Evolutionary conservation across 2,888 invertebrate genomes (phyloP), one percentile per base, ranked within the genome.

Genomic region (Eupithecia tripunctaria): DNA sequence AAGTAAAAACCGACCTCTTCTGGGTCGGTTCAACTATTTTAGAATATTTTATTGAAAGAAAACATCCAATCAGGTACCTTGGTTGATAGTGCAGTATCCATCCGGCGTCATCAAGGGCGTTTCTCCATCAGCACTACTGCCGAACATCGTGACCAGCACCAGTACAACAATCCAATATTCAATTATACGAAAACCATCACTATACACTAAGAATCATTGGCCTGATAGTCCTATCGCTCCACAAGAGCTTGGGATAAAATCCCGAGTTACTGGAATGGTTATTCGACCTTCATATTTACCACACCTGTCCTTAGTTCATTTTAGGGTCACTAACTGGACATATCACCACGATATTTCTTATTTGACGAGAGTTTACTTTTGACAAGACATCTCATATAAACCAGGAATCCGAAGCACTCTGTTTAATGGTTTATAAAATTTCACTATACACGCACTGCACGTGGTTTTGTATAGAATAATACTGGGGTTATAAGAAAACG

Each of bases 91-190:
- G 87, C 91, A 90, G 85, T 94, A 94, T 2, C 94, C 94, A 86
- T 94, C 94, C 0, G 94, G 94, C 3, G 92, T 91, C 90, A 94
- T 92, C 76, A 94, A 81, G 10, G 94, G 94, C 0, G 94, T 94
- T 18, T 88, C 90, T 0, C 94, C 92, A 56, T 88, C 90, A 0
- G 93, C 92, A 56, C 86, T 86, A 79, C 86, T 89, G 79, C 86
- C 89, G 67, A 84, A 92, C 93, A 93, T 92, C 51, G 41, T 63
- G 36, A 32, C 27, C 27, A 27, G 59, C 6, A 10, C 29, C 18
- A 29, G 29, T 3, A 62, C 62, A 32, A n/a, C n/a, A n/a, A n/a
- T 27, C 29, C 62, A 63, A 63, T n/a, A 32, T 63, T n/a, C 36
- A 63, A 32, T n/a, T 10, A 63, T n/a, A 4, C 56, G 2, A 56